Base-by-base conservation (phyloP, 1,140 invertebrate species). In the Drosophila setifemur region DNA sequence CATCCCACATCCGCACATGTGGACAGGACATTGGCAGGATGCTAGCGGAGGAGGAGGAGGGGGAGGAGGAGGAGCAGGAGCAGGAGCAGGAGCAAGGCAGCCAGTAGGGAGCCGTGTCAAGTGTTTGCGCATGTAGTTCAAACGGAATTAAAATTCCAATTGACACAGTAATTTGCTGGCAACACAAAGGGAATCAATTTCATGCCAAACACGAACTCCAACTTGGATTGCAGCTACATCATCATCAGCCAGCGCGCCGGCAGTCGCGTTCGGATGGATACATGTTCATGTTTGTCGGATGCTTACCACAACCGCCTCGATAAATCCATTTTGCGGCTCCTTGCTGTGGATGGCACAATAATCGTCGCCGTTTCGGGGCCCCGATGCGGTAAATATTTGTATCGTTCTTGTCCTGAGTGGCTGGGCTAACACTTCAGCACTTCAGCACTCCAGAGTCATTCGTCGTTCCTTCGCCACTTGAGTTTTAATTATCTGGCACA, bases 251-350 rank as follows among this genome's bases (percentile, higher is more conserved):
- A n/a, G n/a, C n/a, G n/a, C n/a, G n/a, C n/a, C n/a, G n/a, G n/a
- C n/a, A 18, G 31, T 48, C 49, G 53, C 44, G 55, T 29, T 53
- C 42, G 49, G 16, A 44, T 37, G 47, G 47, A 68, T 68, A 75
- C 57, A 86, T 86, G 73, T 86, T 81, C 57, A 86, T 86, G 73
- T 86, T 81, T 86, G 81, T 87, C 66, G 54, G 70, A 86, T 88
- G 75, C 88, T 89, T 89, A 89, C 88, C 88, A 82, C 75, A 88
- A 88, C 76, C 88, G 88, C 88, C 88, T 82, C 61, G 88, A 89
- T 89, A 89, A 89, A 89, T 89, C 88, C 88, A 89, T 89, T 86
- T 86, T 81, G 83, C 45, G 52, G 72, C 68, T 86, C 68, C 48
- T 70, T 73, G 45, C 23, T 45, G 28, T 54, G 35, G 57, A 55